Conservation (phyloP, 1,140 invertebrate genomes). For the Calephelis nemesis region DNA sequence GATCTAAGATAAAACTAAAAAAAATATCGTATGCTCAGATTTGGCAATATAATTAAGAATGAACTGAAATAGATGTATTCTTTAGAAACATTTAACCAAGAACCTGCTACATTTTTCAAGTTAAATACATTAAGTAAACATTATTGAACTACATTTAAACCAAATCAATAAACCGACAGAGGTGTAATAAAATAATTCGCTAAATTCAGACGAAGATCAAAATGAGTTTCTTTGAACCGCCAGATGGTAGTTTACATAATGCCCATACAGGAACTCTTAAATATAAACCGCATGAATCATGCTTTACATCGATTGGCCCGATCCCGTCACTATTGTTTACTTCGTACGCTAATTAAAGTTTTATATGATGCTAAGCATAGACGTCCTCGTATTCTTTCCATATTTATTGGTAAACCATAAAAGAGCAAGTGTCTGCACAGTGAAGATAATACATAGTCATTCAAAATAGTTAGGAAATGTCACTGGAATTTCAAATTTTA, state of each 20-base stretch:
- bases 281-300: conserved; percentile 54
- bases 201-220: not conserved
- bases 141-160: not conserved
- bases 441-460: too few relatives aligned
- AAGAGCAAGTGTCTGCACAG: not conserved
- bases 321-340: conserved; percentile 52
- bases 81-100: too few relatives aligned
- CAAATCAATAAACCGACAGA: not conserved
- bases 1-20: too few relatives aligned
- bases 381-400: not conserved
- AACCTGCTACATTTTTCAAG: too few relatives aligned
- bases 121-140: not conserved
- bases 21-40: too few relatives aligned
- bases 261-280: conserved; percentile 43
- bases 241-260: conserved; percentile 28
- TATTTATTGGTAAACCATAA: not conserved
- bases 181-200: conserved; percentile 13
- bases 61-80: too few relatives aligned
- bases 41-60: too few relatives aligned
- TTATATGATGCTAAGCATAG: conserved; percentile 33
- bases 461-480: too few relatives aligned
- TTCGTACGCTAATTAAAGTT: conserved; percentile 54
- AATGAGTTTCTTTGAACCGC: conserved; percentile 26
- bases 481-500: too few relatives aligned
- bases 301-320: conserved; percentile 52